Conservation (phyloP, 2,888 invertebrate species). For the Spisula subtruncata region DNA sequence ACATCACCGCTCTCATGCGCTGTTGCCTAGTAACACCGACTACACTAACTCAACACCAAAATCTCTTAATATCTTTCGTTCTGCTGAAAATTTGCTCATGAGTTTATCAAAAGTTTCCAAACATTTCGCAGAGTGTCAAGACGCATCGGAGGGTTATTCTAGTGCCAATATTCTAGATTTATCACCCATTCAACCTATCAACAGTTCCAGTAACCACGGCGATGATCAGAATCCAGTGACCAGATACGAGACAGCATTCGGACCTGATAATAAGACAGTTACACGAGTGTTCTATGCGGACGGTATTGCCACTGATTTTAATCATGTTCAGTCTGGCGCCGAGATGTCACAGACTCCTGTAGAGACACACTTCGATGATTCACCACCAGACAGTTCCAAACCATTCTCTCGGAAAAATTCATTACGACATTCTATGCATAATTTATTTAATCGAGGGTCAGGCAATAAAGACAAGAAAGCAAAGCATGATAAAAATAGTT, state of each 20-base stretch:
- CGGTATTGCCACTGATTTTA: conserved; percentile 80
- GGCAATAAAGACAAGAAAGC: conserved; percentile 56
- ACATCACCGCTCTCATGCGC: conserved; percentile 30
- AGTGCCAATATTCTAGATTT: conserved; percentile 75
- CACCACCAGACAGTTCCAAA: conserved; percentile 51
- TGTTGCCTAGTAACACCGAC: conserved; percentile 41
- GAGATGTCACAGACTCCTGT: conserved; percentile 71
- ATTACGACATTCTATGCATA: conserved; percentile 65
- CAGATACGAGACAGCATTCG: conserved; percentile 83
- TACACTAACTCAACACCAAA: conserved; percentile 68
- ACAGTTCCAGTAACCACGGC: conserved; percentile 63
- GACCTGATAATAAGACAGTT: conserved; percentile 83
- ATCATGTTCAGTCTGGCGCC: conserved; percentile 73
- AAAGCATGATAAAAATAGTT: conserved; percentile 50
- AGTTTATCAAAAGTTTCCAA: conserved; percentile 78
- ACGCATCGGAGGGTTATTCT: conserved; percentile 66
- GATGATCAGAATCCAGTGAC: conserved; percentile 76
- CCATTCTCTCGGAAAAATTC: conserved; percentile 62
- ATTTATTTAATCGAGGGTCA: conserved; percentile 61
- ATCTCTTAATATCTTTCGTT: conserved; percentile 80
- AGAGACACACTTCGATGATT: conserved; percentile 80
- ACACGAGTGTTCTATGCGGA: conserved; percentile 82
- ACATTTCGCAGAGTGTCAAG: conserved; percentile 71
- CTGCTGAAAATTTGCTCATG: conserved; percentile 85
- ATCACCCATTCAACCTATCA: conserved; percentile 75